phyloP scores from a whole-genome alignment of 2,888 invertebrate genomes.

The Eupithecia insigniata region DNA sequence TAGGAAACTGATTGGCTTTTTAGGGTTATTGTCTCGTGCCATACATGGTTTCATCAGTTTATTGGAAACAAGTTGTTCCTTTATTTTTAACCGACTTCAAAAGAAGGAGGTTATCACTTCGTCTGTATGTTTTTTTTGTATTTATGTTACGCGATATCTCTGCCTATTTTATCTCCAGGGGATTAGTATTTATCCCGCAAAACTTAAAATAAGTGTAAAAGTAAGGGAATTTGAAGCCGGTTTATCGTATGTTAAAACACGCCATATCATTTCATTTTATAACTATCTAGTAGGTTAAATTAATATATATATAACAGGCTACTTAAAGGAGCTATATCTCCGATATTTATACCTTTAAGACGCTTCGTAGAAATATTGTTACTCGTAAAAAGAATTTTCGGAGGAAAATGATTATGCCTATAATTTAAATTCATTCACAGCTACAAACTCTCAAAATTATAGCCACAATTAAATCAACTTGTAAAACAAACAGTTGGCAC shows the following conservation, averaged over 20 bases:
- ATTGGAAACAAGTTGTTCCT: background rate
- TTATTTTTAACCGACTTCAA: too few species aligned
- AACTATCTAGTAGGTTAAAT: background rate
- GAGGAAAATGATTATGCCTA: background rate
- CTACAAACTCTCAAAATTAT: constrained; percentile 3
- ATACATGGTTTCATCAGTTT: background rate
- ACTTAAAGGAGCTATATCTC: too few species aligned
- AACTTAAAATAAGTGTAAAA: too few species aligned
- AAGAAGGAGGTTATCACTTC: too few species aligned
- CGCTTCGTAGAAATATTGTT: background rate
- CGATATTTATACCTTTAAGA: background rate
- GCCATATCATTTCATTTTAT: too few species aligned
- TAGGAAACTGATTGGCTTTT: constrained; percentile 10
- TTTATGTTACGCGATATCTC: too few species aligned
- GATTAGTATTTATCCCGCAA: too few species aligned
- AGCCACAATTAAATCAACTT: constrained; percentile 19
- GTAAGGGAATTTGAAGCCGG: too few species aligned
- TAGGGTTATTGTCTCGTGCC: constrained; percentile 11
- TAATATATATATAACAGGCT: too few species aligned
- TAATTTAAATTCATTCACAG: background rate
- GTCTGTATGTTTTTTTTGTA: too few species aligned
- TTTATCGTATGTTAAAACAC: too few species aligned
- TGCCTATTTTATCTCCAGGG: too few species aligned
- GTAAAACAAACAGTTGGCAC: constrained; percentile 65
- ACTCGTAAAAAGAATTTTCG: background rate